Conservation (phyloP, 1,140 invertebrate genomes). For the Pygmarrhopalites habei region DNA sequence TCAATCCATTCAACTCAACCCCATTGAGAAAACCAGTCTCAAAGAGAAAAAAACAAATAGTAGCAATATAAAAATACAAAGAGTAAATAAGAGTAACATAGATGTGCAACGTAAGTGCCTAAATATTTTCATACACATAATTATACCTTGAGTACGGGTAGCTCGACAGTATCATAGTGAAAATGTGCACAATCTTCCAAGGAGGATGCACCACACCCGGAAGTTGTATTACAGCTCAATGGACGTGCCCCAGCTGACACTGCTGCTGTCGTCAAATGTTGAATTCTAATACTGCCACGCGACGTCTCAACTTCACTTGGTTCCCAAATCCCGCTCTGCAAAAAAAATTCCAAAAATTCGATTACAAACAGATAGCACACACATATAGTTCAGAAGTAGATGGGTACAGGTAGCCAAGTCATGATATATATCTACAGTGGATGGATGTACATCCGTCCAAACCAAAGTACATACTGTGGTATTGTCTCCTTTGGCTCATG, state of each 20-base stretch:
- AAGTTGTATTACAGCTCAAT: slow-evolving; percentile 11
- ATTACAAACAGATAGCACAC: no score
- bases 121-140: no score
- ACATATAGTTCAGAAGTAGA: no score
- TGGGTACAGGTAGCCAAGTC: no score
- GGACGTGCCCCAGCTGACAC: slow-evolving; percentile 27
- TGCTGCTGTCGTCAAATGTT: slow-evolving; percentile 41
- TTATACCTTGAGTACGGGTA: slow-evolving; percentile 66
- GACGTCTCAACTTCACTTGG: slow-evolving; percentile 43
- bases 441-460: no score
- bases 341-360: slow-evolving; percentile 13
- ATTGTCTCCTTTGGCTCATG: no score
- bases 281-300: slow-evolving; percentile 42
- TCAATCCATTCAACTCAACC: no score
- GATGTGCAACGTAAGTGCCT: no score
- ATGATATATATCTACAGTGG: no score
- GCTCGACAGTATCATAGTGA: slow-evolving; percentile 88
- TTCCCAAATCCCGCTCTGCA: slow-evolving; percentile 44
- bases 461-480: no score
- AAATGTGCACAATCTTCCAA: slow-evolving; percentile 94
- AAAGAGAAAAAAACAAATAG: not conserved
- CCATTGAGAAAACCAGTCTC: no score
- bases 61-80: not conserved
- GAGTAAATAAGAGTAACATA: slow-evolving; percentile 1
- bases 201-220: slow-evolving; percentile 30